phyloP scores from a whole-genome alignment of 2,888 invertebrate species.

The Carterocephalus palaemon region DNA sequence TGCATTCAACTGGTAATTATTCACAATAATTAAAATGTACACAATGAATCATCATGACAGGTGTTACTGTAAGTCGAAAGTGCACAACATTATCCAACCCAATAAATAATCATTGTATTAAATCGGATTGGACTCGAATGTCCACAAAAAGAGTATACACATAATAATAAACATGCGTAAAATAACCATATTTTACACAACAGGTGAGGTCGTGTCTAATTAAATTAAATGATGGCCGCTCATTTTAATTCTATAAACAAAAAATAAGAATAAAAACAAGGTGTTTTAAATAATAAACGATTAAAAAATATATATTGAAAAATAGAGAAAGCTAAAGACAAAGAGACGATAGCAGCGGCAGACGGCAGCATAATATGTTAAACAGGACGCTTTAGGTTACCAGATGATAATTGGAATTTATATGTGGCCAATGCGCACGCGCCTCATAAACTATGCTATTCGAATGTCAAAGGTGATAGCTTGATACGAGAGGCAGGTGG shows the following conservation, averaged over 20 bases:
- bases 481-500: slow-evolving; percentile 55
- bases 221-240: slow-evolving; percentile 12
- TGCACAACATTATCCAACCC: slow-evolving; percentile 4
- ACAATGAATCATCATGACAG: slow-evolving; percentile 11
- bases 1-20: slow-evolving; percentile 9
- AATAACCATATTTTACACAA: slow-evolving; percentile 15
- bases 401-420: slow-evolving; percentile 34
- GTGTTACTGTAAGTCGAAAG: slow-evolving; percentile 6
- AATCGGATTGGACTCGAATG: slow-evolving; percentile 12
- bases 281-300: neutral
- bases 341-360: slow-evolving; percentile 11
- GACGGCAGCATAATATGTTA: slow-evolving; percentile 10
- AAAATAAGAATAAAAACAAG: slow-evolving; percentile 4
- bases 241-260: slow-evolving; percentile 9
- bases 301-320: slow-evolving; percentile 3
- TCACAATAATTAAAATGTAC: neutral
- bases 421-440: slow-evolving; percentile 30
- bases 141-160: slow-evolving; percentile 4
- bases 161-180: slow-evolving; percentile 9
- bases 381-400: slow-evolving; percentile 25
- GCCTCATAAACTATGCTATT: slow-evolving; percentile 34
- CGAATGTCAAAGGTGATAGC: slow-evolving; percentile 68
- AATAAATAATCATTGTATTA: slow-evolving; percentile 7
- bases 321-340: slow-evolving; percentile 19
- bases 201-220: slow-evolving; percentile 21